Conservation (phyloP, 2,888 invertebrate species). For the Andrena praecox region DNA sequence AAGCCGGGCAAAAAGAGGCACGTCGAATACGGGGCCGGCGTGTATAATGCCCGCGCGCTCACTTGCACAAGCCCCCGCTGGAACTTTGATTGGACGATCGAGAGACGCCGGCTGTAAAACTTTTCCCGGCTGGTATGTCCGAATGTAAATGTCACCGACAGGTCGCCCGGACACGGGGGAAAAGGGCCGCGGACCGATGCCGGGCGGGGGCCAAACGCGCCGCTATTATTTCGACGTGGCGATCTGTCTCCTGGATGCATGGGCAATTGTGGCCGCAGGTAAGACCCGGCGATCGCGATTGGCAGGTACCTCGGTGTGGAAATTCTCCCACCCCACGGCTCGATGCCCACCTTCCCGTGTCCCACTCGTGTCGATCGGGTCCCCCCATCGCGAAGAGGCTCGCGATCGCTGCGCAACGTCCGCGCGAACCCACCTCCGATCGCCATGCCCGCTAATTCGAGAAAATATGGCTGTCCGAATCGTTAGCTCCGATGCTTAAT, state of each 20-base stretch:
- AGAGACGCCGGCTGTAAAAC: constrained; percentile 46
- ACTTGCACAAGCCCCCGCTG: constrained; percentile 58
- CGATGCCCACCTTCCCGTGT: constrained; percentile 49
- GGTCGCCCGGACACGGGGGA: not conserved
- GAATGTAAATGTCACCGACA: constrained; percentile 55
- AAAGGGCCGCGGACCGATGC: not conserved
- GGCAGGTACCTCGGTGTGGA: constrained; percentile 70
- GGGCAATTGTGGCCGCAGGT: constrained; percentile 46
- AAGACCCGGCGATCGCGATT: constrained; percentile 62
- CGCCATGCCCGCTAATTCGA: constrained; percentile 76
- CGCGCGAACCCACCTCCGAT: constrained; percentile 70
- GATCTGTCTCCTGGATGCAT: constrained; percentile 61
- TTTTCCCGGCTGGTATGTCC: constrained; percentile 55
- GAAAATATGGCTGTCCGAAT: constrained; percentile 76
- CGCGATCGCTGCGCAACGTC: constrained; percentile 54
- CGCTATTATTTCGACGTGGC: constrained; percentile 64
- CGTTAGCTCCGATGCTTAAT: constrained; percentile 39
- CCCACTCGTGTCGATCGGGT: constrained; percentile 37
- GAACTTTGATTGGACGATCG: constrained; percentile 76
- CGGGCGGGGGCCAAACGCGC: not conserved
- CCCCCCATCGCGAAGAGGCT: constrained; percentile 39
- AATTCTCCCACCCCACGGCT: constrained; percentile 70
- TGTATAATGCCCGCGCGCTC: constrained; percentile 26
- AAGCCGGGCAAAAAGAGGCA: constrained; percentile 39
- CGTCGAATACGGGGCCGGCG: constrained; percentile 30